Evolutionary conservation across 2,888 invertebrate species (phyloP).

Genomic region (Heteropelma amictum): DNA sequence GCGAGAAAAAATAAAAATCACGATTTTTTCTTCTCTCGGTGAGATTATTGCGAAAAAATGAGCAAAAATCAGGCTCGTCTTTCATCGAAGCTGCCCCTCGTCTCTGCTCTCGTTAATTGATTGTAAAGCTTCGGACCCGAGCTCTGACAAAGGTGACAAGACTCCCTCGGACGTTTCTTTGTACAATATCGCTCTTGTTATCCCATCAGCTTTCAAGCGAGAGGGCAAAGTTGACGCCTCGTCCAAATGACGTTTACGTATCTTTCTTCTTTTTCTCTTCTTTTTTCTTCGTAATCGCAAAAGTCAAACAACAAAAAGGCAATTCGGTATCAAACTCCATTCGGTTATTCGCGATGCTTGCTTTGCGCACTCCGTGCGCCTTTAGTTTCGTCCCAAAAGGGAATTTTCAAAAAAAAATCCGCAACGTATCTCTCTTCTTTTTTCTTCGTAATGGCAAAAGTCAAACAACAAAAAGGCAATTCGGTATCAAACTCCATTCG

Average conservation of each 20-base stretch:
- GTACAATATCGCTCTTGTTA: slow-evolving; percentile 41
- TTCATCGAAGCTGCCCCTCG: slow-evolving; percentile 19
- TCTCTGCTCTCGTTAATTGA: slow-evolving; percentile 42
- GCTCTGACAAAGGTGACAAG: slow-evolving; percentile 30
- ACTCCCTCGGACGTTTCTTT: slow-evolving; percentile 23
- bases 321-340: slow-evolving; percentile 61
- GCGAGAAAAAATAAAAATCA: neutral
- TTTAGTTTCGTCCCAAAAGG: too few relatives aligned
- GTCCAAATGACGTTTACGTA: too few relatives aligned
- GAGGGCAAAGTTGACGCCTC: slow-evolving; percentile 48
- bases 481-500: slow-evolving; percentile 58
- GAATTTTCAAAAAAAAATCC: too few relatives aligned
- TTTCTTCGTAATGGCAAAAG: slow-evolving; percentile 61
- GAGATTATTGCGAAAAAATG: neutral
- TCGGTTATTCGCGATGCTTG: slow-evolving; percentile 14
- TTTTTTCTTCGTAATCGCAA: slow-evolving; percentile 61
- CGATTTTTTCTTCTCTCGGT: neutral
- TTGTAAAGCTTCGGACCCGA: slow-evolving; percentile 1
- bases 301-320: slow-evolving; percentile 58
- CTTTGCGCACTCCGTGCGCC: too few relatives aligned
- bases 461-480: slow-evolving; percentile 61
- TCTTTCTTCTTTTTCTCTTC: too few relatives aligned
- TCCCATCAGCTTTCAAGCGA: slow-evolving; percentile 39
- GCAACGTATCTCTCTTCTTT: neutral
- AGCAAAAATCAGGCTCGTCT: neutral